Evolutionary conservation across 1,140 invertebrate species (phyloP).

Genomic region (Sycobia sp.): DNA sequence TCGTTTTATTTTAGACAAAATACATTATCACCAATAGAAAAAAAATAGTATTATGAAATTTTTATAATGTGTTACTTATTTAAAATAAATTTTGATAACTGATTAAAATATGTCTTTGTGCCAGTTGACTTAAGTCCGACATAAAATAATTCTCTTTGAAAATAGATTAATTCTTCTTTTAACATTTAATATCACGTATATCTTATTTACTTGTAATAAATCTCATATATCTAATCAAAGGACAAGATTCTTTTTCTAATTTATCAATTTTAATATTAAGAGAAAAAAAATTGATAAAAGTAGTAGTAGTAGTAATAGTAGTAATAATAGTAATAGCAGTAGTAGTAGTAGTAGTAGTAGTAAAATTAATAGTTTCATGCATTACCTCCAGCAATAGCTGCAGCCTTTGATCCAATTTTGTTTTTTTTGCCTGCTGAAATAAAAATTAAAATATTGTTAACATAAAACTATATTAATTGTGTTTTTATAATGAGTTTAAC

Average conservation of each 20-base stretch:
- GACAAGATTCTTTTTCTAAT: not conserved
- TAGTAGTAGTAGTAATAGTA: too few species aligned
- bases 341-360: conserved; percentile 38
- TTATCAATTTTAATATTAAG: conserved; percentile 6
- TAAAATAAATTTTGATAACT: not conserved
- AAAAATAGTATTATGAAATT: not conserved
- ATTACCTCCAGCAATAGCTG: conserved; percentile 68
- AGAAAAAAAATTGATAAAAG: too few species aligned
- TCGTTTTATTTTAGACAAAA: conserved; percentile 8
- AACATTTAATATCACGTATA: conserved; percentile 7
- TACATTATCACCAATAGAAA: not conserved
- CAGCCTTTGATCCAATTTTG: conserved; percentile 64
- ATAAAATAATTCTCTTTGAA: conserved; percentile 19
- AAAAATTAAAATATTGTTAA: not conserved
- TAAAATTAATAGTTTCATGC: conserved; percentile 62
- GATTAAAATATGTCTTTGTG: conserved; percentile 6
- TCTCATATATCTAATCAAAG: conserved; percentile 1
- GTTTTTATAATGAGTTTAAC: too few species aligned
- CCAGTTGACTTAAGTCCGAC: conserved; percentile 6
- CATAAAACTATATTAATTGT: too few species aligned
- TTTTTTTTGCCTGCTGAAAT: conserved; percentile 60
- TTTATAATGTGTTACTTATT: not conserved
- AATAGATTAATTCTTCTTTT: conserved; percentile 11
- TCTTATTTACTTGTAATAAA: conserved; percentile 7
- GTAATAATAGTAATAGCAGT: too few species aligned